Evolutionary conservation across 2,797 vertebrate species (phyloP), one percentile per base, ranked within the genome.

Genomic region (Argentina silus): DNA sequence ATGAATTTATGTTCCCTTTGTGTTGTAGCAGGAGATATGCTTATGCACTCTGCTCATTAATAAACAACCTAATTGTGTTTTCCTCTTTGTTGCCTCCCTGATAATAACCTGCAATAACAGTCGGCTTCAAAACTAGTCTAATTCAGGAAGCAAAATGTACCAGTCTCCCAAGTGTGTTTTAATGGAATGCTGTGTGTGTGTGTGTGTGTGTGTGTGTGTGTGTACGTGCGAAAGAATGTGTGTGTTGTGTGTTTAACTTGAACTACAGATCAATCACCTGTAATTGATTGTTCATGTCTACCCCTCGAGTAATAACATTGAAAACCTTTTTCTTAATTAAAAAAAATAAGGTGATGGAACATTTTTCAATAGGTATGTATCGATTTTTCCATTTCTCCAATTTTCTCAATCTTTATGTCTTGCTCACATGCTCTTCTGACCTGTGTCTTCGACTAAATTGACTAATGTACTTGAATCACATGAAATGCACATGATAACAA

Each of bases 381-480:
- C 6, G 12, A 53, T 53, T 53, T 53, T 53, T 7, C 6, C 14
- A 14, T 53, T 53, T n/a, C 10, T 15, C 50, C 15, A 53, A 53
- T 53, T 53, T 53, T n/a, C 10, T 15, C 50, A 14, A 12, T 56
- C 19, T 10, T 43, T 43, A 36, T 42, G 42, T 55, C 50, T 19
- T 21, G 23, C 47, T 63, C 19, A 57, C 19, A 17, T 1, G 60
- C 3, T 23, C 6, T 47, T 45, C 3, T 43, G 64, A 15, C 56
- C 64, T 43, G 50, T 50, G 77, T 7, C 19, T 14, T 5, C 21
- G 17, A 70, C 9, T 57, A 12, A 27, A 73, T 78, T 50, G 43
- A 36, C 1, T 69, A 0, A 60, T 60, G 67, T 57, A 10, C 21
- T 73, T 73, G 19, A 66, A 76, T 75, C 1, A 55, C 72, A 75